Base-by-base conservation (phyloP, 30 jellyfish, hydroid and myxozoan genomes). In the Aurelia aurita region DNA sequence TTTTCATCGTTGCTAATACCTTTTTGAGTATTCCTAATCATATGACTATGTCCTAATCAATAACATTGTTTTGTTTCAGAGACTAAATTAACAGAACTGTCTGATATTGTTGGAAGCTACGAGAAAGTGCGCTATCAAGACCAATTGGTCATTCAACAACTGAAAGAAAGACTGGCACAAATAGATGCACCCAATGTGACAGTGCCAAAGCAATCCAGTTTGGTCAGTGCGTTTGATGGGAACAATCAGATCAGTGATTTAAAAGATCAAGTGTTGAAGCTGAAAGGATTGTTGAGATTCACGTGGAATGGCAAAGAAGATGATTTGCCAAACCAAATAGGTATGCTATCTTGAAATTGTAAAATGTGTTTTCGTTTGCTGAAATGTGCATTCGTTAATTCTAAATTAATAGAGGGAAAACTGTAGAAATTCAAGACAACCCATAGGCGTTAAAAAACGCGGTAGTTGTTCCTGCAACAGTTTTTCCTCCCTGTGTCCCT, bases 51-150 rank as follows among this genome's bases (percentile, higher is more conserved):
- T n/a, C n/a, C n/a, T n/a, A n/a, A n/a, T n/a, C n/a, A n/a, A n/a
- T n/a, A n/a, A n/a, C n/a, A n/a, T n/a, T n/a, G 22, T 57, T 19
- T 6, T 15, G 2, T 29, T 86, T 66, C 55, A 92, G 98, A 92
- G 68, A 58, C 85, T 5, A 74, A 85, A 26, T 84, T 92, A 15
- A 53, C 97, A 35, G 97, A 94, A 14, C 59, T 94, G 14, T 87
- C 99, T 15, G 96, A 76, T 19, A 59, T 77, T 16, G 92, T 94
- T 25, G 97, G 99, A 16, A 88, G 80, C 27, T 94, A 94, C 69
- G 99, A 94, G 63, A 71, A 79, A 35, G 57, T 72, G 72, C 87
- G 92, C 20, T 83, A 34, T 18, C 88, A 89, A 64, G 99, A 94
- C 79, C 97, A 83, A 58, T 68, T 32, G 28, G 91, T 81, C 5